phyloP scores from a whole-genome alignment of 2,888 invertebrate species.

The Pristionchus fissidentatus region DNA sequence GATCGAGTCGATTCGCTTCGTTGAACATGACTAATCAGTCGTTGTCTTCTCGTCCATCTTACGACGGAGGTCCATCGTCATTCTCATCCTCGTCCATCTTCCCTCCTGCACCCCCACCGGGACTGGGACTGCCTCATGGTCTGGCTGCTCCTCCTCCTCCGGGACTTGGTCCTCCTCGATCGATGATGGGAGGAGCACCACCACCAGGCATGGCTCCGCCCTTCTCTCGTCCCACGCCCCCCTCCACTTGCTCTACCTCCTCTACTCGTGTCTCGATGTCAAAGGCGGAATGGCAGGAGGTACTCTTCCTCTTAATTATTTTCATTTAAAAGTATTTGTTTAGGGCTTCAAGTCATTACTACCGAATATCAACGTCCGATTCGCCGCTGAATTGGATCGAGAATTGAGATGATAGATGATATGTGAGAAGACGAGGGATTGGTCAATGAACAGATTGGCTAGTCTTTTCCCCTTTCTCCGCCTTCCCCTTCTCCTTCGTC shows the following conservation, averaged over 20 bases:
- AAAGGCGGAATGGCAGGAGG: conserved; percentile 62
- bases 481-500: conserved; percentile 39
- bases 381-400: conserved; percentile 58
- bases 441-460: conserved; percentile 27
- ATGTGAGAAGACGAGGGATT: background rate
- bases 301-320: no score
- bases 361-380: conserved; percentile 73
- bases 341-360: conserved; percentile 68
- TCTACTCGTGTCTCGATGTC: conserved; percentile 25
- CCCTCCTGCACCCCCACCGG: conserved; percentile 16
- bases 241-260: conserved; percentile 7
- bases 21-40: background rate
- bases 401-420: background rate
- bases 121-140: background rate
- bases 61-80: conserved; percentile 13
- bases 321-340: no score
- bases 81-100: background rate
- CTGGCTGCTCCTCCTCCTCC: conserved; percentile 51
- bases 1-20: background rate
- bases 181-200: conserved; percentile 28
- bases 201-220: conserved; percentile 53
- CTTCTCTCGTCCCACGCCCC: conserved; percentile 12
- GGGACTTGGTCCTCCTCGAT: conserved; percentile 50
- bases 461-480: conserved; percentile 31
- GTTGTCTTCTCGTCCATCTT: background rate